Evolutionary conservation across 2,113 vertebrate species (phyloP), one percentile per base, ranked within the genome.

Genomic region (Oncorhynchus tshawytscha): DNA sequence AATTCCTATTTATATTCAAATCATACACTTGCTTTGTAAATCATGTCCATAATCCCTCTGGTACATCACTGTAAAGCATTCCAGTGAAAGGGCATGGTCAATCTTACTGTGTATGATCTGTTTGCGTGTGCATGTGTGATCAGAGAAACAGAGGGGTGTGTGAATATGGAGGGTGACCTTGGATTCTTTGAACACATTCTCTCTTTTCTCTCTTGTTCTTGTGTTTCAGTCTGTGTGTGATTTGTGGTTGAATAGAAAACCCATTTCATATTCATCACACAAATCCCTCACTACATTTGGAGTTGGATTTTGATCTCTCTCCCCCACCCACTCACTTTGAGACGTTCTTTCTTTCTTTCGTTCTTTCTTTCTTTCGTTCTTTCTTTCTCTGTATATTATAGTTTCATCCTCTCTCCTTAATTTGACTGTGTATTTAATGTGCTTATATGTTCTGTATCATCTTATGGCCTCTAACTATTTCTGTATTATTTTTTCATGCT

Each of bases 161-260:
- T 76, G 78, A 82, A 80, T 76, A 73, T 71, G 78, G 67, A 85
- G 80, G 49, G 57, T 74, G 78, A 84, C 84, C 85, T 81, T 72
- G 34, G 71, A 70, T 60, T 69, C 71, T 85, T 73, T 77, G 70
- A 88, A 84, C 73, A 75, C 13, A 29, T 78, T 66, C 60, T 25
- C 66, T 34, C 45, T 70, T 45, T n/a, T 78, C 15, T 69, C 77
- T 78, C 72, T 62, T 78, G 64, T 24, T 3, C 70, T 34, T 73
- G 29, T 64, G n/a, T 73, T 48, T 76, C 15, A 49, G n/a, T 76
- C 68, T 76, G 70, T 75, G 57, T 82, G 81, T 67, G 11, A 85
- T 85, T 85, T 83, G 62, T 65, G 7, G 75, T 73, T 80, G 60
- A 67, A 71, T 74, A 70, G 31, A 60, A 31, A 59, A 18, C 27